Evolutionary conservation across 2,888 invertebrate genomes (phyloP).

Genomic region (Erannis defoliaria): DNA sequence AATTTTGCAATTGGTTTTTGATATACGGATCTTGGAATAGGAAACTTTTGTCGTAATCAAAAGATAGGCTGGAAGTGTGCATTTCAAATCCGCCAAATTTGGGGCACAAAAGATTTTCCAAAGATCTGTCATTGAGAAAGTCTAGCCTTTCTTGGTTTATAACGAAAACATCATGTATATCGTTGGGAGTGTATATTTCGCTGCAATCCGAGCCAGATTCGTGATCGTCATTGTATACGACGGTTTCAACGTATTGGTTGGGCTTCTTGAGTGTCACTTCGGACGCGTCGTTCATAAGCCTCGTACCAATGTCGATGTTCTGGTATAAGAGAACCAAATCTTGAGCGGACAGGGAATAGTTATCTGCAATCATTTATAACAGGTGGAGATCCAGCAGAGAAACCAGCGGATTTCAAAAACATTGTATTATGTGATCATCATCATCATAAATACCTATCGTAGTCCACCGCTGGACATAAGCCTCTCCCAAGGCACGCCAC

Average conservation of each 20-base stretch:
- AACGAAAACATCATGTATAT: conserved; percentile 61
- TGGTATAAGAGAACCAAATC: conserved; percentile 77
- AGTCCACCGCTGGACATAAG: no score
- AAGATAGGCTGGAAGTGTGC: conserved; percentile 54
- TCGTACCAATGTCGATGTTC: conserved; percentile 72
- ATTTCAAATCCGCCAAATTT: conserved; percentile 69
- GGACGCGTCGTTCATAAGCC: conserved; percentile 59
- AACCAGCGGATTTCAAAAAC: no score
- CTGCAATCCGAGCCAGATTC: conserved; percentile 70
- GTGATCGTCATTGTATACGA: conserved; percentile 69
- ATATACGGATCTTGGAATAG: conserved; percentile 66
- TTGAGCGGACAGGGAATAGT: conserved; percentile 60
- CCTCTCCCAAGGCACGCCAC: no score
- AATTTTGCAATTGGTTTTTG: conserved; percentile 62
- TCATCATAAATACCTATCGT: no score
- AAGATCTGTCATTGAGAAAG: conserved; percentile 60
- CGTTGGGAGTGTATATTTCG: conserved; percentile 67
- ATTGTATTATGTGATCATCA: no score
- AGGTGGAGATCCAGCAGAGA: no score
- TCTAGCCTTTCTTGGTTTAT: conserved; percentile 72
- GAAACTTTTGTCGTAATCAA: conserved; percentile 61
- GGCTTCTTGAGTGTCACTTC: conserved; percentile 53
- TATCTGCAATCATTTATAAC: conserved; percentile 50
- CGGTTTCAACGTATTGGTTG: conserved; percentile 74
- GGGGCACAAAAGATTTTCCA: conserved; percentile 67